Evolutionary conservation across 2,113 vertebrate species (phyloP).

Genomic region (Galeopterus variegatus): DNA sequence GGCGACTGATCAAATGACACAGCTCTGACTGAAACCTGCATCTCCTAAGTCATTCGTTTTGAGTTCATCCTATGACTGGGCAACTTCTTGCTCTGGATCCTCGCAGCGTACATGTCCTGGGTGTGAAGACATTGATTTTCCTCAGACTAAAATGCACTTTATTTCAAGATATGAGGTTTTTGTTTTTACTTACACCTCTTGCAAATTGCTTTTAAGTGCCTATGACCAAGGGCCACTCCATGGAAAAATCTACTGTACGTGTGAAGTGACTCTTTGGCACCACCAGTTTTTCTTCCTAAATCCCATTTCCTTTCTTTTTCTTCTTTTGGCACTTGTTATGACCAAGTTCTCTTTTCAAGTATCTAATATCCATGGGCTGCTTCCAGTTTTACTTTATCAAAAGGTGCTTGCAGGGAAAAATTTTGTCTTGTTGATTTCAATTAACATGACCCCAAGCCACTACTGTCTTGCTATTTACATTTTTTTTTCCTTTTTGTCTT

Average conservation of each 20-base stretch:
- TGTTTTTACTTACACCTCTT: neutral
- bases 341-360: neutral
- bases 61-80: neutral
- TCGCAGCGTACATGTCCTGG: neutral
- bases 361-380: neutral
- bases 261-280: neutral
- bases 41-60: neutral
- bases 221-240: neutral
- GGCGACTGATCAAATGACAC: neutral
- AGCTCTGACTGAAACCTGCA: neutral
- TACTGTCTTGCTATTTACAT: neutral
- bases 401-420: neutral
- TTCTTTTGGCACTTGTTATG: neutral
- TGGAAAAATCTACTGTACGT: neutral
- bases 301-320: neutral
- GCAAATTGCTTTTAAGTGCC: neutral
- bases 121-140: neutral
- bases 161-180: neutral
- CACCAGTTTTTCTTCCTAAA: slow-evolving; percentile 11
- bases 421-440: neutral
- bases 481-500: too few relatives aligned
- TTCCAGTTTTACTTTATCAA: slow-evolving; percentile 15
- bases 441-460: neutral
- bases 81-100: neutral
- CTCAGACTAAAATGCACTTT: neutral